Evolutionary conservation across 2,113 vertebrate genomes (phyloP), one percentile per base, ranked within the genome.

Genomic region (Vireo altiloquus): DNA sequence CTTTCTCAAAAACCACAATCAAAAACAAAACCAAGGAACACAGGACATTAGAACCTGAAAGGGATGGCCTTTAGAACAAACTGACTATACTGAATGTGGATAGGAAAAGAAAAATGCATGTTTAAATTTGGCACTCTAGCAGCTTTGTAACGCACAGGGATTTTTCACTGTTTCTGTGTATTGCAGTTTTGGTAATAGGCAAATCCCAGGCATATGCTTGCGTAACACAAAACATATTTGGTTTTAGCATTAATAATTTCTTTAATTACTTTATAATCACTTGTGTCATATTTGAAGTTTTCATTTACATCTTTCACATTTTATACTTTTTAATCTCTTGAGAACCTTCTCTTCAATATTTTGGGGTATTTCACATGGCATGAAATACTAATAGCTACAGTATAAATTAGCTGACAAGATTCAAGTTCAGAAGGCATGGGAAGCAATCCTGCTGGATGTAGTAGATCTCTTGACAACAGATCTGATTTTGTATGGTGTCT

Each of bases 261-360:
- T 88, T 96, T 96, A 95, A 97, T 95, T 70, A 90, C 49, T 95
- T 89, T 95, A 94, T 81, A 24, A 70, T 84, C 42, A 95, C 79
- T 88, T 63, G 69, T 94, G 44, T 75, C 44, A 40, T 42, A 76
- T 95, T 91, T 95, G 61, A 93, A 95, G 89, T 90, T 95, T 96
- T 87, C 64, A 81, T 53, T 54, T 65, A 46, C 2, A 47, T 59
- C 82, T 77, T 92, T 72, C 66, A 64, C 42, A 68, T 92, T 94
- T 96, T 56, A 15, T 52, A 42, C 30, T 77, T 87, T 86, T 93
- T 94, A 96, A 96, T 74, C 40, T 89, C 84, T 94, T 53, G 82
- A 95, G 78, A 89, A 84, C 74, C 44, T 93, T 44, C 59, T 40
- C 61, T 77, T 77, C 40, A 64, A 14, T 87, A 57, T 68, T 91